Percentiles rank a stretch among this genome's conserved stretches.
Evolutionary conservation across 2,113 vertebrate genomes (phyloP).

Genomic region (Sinocyclocheilus anophthalmus): DNA sequence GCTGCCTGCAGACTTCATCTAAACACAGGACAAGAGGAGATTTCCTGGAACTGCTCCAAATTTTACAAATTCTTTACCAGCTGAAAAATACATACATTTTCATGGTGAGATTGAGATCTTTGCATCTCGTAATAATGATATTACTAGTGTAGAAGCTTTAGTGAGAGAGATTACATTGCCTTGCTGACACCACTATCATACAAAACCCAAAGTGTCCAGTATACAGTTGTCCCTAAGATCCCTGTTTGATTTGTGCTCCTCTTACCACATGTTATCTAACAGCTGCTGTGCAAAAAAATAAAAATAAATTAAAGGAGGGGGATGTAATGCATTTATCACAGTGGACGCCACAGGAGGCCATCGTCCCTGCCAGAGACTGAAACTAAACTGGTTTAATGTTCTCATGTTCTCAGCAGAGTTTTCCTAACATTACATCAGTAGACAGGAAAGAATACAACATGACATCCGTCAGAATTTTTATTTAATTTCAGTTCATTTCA

Average conservation of each 20-base stretch:
- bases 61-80: conserved; percentile 22
- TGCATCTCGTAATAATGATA: not conserved
- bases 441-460: too few species aligned
- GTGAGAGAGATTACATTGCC: not conserved
- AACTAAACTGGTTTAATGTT: conserved; percentile 40
- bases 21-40: conserved; percentile 9
- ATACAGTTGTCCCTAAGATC: conserved; percentile 55
- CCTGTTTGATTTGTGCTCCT: conserved; percentile 26
- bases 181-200: not conserved
- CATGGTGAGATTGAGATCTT: conserved; percentile 9
- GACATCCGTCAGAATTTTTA: too few species aligned
- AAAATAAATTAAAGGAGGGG: conserved; percentile 1
- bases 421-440: conserved; percentile 35
- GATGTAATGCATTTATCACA: conserved; percentile 44
- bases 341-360: conserved; percentile 19
- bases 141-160: not conserved
- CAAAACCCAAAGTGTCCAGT: conserved; percentile 38
- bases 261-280: conserved; percentile 55
- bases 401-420: conserved; percentile 45
- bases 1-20: conserved; percentile 26
- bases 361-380: conserved; percentile 15
- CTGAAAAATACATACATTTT: conserved; percentile 8
- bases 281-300: conserved; percentile 47
- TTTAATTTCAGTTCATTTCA: too few species aligned
- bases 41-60: not conserved